Conservation (phyloP, 2,888 invertebrate genomes). For the Brachypalpus laphriformis region DNA sequence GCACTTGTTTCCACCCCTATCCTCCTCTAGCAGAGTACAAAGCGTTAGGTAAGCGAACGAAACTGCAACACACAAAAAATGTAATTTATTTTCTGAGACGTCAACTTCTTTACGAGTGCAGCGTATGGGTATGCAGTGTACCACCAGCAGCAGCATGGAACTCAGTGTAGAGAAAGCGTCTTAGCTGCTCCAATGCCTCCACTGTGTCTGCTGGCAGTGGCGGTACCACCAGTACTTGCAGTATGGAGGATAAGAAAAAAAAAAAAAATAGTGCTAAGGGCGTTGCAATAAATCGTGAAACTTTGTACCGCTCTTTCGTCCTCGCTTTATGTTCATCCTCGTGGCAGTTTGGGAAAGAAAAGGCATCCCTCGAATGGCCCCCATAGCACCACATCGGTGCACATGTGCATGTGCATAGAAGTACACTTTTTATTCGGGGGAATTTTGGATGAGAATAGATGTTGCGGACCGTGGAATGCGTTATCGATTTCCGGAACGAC, state of each 20-base stretch:
- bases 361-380: neutral
- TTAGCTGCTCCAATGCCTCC: conserved; percentile 69
- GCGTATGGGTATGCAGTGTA: conserved; percentile 52
- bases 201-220: conserved; percentile 66
- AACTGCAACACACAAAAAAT: conserved; percentile 66
- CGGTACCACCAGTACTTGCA: conserved; percentile 36
- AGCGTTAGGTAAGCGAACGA: conserved; percentile 62
- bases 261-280: conserved; percentile 19
- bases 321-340: conserved; percentile 45
- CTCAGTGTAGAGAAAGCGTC: conserved; percentile 64
- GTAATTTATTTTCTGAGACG: conserved; percentile 73
- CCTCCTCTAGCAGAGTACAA: conserved; percentile 32
- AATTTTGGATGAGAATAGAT: conserved; percentile 69
- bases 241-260: conserved; percentile 9
- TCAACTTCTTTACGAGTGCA: conserved; percentile 72
- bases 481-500: conserved; percentile 64
- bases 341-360: conserved; percentile 47
- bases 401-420: conserved; percentile 47
- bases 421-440: conserved; percentile 53
- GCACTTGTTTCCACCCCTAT: neutral
- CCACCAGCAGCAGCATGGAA: conserved; percentile 16
- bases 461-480: conserved; percentile 69
- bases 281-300: conserved; percentile 72
- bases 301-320: conserved; percentile 65
- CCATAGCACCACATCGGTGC: neutral